Evolutionary conservation across 2,797 vertebrate genomes (phyloP).

Genomic region (Ctenochaetus hawaiiensis): DNA sequence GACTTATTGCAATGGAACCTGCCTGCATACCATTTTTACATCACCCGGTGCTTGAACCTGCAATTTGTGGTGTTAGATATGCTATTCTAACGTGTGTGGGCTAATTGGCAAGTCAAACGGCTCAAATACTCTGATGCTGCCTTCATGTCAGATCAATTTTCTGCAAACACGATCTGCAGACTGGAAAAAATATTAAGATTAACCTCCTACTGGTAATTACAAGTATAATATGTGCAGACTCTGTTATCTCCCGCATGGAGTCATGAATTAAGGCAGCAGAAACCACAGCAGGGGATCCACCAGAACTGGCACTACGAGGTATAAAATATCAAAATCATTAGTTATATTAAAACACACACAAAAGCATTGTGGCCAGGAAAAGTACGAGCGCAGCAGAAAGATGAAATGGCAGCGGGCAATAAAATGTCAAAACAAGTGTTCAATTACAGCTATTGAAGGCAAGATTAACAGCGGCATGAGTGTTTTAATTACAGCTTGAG

Average conservation of each 20-base stretch:
- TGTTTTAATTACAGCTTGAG: constrained; percentile 46
- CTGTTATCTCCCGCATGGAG: constrained; percentile 43
- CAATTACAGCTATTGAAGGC: constrained; percentile 54
- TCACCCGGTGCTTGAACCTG: constrained; percentile 10
- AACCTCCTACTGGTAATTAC: constrained; percentile 64
- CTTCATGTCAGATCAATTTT: constrained; percentile 60
- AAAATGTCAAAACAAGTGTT: constrained; percentile 51
- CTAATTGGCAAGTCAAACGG: constrained; percentile 53
- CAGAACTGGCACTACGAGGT: constrained; percentile 33
- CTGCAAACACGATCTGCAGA: constrained; percentile 52
- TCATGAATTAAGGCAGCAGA: constrained; percentile 39
- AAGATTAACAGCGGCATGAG: constrained; percentile 34
- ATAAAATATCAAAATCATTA: constrained; percentile 54
- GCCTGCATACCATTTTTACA: constrained; percentile 1
- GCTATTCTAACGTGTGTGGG: constrained; percentile 48
- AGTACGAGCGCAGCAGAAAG: constrained; percentile 5
- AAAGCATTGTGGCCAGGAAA: constrained; percentile 14
- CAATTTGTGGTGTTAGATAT: constrained; percentile 41
- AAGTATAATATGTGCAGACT: constrained; percentile 51
- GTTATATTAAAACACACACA: constrained; percentile 38
- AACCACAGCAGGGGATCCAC: constrained; percentile 43
- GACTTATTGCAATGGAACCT: not conserved
- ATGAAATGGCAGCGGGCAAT: constrained; percentile 29
- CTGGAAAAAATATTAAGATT: constrained; percentile 35
- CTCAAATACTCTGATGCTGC: constrained; percentile 32